Percentiles rank a stretch among this genome's conserved stretches.
phyloP scores from a whole-genome alignment of 37 sponge, comb jelly and placozoan species.

The Cliona cf. orientalis region DNA sequence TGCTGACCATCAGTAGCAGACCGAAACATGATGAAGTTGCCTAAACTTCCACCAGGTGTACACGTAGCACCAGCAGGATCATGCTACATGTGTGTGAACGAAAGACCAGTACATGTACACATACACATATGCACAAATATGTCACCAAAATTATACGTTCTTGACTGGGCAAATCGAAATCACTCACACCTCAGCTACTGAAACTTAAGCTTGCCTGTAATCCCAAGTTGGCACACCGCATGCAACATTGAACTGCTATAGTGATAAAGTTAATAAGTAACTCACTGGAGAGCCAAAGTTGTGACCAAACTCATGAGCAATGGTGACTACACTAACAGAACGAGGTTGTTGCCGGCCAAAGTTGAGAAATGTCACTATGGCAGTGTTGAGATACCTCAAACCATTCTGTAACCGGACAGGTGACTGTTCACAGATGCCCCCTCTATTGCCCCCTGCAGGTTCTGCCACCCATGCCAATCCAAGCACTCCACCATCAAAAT shows the following conservation, averaged over 20 bases:
- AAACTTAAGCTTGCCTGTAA: too few relatives aligned
- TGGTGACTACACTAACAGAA: conserved; percentile 68
- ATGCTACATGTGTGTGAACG: conserved; percentile 37
- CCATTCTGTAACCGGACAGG: conserved; percentile 53
- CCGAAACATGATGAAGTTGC: conserved; percentile 97
- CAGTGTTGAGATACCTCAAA: conserved; percentile 79
- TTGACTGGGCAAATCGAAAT: too few relatives aligned
- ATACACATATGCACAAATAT: too few relatives aligned
- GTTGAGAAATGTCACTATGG: conserved; percentile 87
- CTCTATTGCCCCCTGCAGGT: conserved; percentile 71
- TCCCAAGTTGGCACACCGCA: too few relatives aligned
- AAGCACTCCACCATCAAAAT: conserved; percentile 89
- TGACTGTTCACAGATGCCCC: conserved; percentile 84
- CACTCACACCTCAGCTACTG: too few relatives aligned
- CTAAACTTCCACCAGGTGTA: conserved; percentile 67
- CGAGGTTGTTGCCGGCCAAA: conserved; percentile 72
- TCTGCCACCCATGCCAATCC: conserved; percentile 93
- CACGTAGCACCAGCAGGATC: conserved; percentile 59
- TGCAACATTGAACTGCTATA: too few relatives aligned
- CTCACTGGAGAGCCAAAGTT: conserved; percentile 94
- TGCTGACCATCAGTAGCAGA: conserved; percentile 89
- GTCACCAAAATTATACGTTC: too few relatives aligned
- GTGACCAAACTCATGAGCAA: conserved; percentile 97
- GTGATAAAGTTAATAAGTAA: too few relatives aligned
- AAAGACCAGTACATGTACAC: too few relatives aligned